phyloP scores from a whole-genome alignment of 2,113 vertebrate species.

The Syngnathus typhle region DNA sequence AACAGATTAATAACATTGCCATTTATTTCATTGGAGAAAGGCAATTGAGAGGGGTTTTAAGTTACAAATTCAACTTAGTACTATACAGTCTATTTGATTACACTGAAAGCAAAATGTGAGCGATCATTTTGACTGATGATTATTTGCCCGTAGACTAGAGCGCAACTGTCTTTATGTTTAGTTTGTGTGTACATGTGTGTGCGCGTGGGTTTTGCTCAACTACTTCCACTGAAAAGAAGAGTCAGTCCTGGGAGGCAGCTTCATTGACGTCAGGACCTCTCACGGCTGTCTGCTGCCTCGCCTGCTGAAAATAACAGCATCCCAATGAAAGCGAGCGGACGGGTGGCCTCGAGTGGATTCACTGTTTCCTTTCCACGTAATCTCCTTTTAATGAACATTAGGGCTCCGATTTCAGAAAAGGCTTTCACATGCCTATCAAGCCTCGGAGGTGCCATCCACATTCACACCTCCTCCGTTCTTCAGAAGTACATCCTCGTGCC shows the following conservation, averaged over 20 bases:
- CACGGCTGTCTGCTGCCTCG: constrained; percentile 41
- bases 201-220: constrained; percentile 31
- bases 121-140: constrained; percentile 33
- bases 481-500: constrained; percentile 2
- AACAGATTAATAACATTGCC: too few relatives aligned
- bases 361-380: constrained; percentile 29
- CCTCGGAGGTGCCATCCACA: constrained; percentile 3
- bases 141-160: constrained; percentile 42
- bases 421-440: background rate
- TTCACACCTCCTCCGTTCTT: constrained; percentile 7
- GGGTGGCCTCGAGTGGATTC: background rate
- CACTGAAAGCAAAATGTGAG: background rate
- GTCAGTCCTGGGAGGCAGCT: constrained; percentile 65
- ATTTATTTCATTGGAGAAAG: too few relatives aligned
- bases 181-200: constrained; percentile 2
- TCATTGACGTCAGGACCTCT: constrained; percentile 65
- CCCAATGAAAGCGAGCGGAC: constrained; percentile 38
- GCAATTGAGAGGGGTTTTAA: too few relatives aligned
- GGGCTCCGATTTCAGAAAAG: constrained; percentile 3
- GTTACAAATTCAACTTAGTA: too few relatives aligned
- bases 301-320: constrained; percentile 54
- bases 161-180: constrained; percentile 31
- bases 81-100: background rate
- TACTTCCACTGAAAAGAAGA: constrained; percentile 59
- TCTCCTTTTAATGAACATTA: constrained; percentile 45